Percentiles rank a stretch among this genome's conserved stretches.
These are phyloP conservation scores for Sclerodermus sp. DNA, from an alignment of 2,888 invertebrate genomes.

Conservation along the genomic window DNA sequence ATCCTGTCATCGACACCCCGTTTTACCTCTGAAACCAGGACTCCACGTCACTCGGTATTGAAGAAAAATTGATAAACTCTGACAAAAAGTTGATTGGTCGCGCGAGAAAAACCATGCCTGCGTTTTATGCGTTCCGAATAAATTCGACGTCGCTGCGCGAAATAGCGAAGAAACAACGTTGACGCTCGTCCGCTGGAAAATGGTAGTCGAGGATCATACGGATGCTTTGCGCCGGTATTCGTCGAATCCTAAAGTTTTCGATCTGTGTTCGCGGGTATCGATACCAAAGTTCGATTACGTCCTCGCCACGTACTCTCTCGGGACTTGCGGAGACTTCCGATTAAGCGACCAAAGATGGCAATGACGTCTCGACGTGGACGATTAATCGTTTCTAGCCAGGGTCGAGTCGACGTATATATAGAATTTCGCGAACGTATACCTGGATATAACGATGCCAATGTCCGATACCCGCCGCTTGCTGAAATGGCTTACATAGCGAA, in stretches of 20 bases:
- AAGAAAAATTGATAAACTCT: no score
- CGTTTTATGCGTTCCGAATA: no score
- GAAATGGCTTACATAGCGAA: conserved; percentile 41
- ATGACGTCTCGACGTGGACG: conserved; percentile 39
- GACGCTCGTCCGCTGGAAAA: no score
- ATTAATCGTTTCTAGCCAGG: conserved; percentile 41
- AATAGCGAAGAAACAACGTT: no score
- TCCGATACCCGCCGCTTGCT: conserved; percentile 28
- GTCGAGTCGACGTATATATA: conserved; percentile 20
- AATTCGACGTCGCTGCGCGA: no score
- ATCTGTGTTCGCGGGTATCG: conserved; percentile 13
- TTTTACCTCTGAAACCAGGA: no score
- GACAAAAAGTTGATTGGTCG: no score
- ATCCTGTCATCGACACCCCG: conserved; percentile 28
- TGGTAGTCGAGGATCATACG: no score
- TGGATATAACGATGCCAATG: conserved; percentile 33
- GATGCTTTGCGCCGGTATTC: no score
- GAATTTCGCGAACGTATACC: conserved; percentile 23
- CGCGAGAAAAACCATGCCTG: no score
- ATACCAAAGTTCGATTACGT: conserved; percentile 22
- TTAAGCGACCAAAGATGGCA: conserved; percentile 40
- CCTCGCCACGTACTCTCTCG: conserved; percentile 27
- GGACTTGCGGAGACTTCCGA: conserved; percentile 31
- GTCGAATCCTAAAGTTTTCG: background rate
- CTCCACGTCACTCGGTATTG: no score